These are phyloP conservation scores for Sarcoramphus papa DNA, from an alignment of 2,797 vertebrate species.

Conservation along the genomic window DNA sequence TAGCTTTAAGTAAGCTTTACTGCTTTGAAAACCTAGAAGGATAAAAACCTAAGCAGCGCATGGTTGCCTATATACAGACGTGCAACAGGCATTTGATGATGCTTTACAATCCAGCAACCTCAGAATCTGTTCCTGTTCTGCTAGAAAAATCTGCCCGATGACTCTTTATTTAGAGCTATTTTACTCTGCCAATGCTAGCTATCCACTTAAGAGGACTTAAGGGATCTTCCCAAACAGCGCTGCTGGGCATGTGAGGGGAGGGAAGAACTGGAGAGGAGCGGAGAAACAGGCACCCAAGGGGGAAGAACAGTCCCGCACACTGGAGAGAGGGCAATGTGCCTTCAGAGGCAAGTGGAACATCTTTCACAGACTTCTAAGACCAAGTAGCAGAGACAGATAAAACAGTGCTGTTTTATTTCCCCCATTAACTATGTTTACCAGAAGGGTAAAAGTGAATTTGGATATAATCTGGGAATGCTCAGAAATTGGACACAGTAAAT, in stretches of 20 bases:
- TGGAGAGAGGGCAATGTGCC: not conserved
- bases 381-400: not conserved
- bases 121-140: not conserved
- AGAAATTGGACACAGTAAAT: not conserved
- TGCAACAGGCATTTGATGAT: not conserved
- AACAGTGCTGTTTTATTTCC: not conserved
- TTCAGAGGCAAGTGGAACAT: not conserved
- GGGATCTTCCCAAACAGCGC: not conserved
- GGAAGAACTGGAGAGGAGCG: not conserved
- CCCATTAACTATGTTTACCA: not conserved
- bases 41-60: not conserved
- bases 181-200: not conserved
- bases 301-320: not conserved
- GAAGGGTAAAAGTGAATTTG: not conserved
- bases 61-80: accelerated
- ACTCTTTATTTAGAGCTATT: not conserved
- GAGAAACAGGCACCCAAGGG: not conserved
- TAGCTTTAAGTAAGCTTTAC: not conserved
- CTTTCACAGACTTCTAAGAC: not conserved
- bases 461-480: not conserved
- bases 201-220: not conserved
- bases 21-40: not conserved
- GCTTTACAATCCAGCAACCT: not conserved
- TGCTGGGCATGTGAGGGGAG: no score
- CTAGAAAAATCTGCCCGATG: not conserved